Evolutionary conservation across 1,140 invertebrate species (phyloP).

Genomic region (Meteorus sp.): DNA sequence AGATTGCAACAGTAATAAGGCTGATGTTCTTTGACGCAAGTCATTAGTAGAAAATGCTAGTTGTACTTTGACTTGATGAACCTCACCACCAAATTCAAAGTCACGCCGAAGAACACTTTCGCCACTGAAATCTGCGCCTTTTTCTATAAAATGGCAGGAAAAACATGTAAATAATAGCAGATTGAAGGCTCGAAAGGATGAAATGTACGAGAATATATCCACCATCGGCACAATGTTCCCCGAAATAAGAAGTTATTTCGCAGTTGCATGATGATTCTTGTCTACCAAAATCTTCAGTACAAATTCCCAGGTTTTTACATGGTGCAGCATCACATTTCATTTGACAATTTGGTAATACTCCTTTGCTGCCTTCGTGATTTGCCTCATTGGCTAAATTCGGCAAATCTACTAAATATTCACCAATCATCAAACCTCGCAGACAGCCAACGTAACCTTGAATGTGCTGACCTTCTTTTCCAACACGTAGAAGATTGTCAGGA

Average conservation of each 20-base stretch:
- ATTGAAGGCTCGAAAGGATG: too few species aligned
- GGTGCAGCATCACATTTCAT: slow-evolving; percentile 87
- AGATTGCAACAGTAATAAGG: slow-evolving; percentile 76
- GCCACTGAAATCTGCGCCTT: slow-evolving; percentile 85
- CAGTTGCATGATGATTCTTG: slow-evolving; percentile 85
- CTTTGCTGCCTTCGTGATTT: slow-evolving; percentile 71
- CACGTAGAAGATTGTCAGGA: slow-evolving; percentile 68
- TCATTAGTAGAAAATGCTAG: slow-evolving; percentile 81
- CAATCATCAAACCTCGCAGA: slow-evolving; percentile 85
- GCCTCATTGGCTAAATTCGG: slow-evolving; percentile 70
- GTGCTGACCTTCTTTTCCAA: slow-evolving; percentile 61
- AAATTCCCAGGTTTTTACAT: slow-evolving; percentile 85
- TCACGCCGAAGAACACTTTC: slow-evolving; percentile 79
- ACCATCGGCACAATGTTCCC: slow-evolving; percentile 70
- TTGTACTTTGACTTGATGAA: slow-evolving; percentile 76
- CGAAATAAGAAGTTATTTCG: slow-evolving; percentile 84
- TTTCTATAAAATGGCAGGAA: slow-evolving; percentile 67
- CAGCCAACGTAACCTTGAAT: slow-evolving; percentile 84
- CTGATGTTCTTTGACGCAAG: slow-evolving; percentile 72
- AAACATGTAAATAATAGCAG: not conserved
- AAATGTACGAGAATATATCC: slow-evolving; percentile 26
- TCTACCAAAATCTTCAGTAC: slow-evolving; percentile 86
- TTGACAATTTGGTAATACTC: slow-evolving; percentile 78
- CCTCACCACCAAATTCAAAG: slow-evolving; percentile 70
- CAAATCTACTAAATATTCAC: slow-evolving; percentile 75